Conservation (phyloP, 2,797 vertebrate genomes). For the Paguma larvata region DNA sequence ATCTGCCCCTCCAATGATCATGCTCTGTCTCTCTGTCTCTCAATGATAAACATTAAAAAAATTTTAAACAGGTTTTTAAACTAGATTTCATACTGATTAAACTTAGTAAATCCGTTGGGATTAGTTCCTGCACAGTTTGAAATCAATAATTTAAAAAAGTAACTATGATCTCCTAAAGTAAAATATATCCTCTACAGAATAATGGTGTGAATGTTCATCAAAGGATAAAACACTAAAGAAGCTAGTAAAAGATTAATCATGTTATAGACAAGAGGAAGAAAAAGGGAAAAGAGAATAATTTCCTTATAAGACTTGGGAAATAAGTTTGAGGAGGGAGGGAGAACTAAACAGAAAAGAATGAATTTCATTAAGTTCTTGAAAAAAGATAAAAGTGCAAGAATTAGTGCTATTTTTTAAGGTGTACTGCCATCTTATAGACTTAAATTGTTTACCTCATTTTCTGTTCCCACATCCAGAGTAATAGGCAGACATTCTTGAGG, state of each 20-base stretch:
- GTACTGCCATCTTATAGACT: neutral
- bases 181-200: neutral
- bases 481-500: slow-evolving; percentile 96
- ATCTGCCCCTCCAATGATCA: neutral
- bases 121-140: neutral
- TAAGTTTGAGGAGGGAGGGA: neutral
- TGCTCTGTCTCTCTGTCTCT: neutral
- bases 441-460: slow-evolving; percentile 94
- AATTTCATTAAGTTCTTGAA: neutral
- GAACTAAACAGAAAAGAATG: neutral
- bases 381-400: slow-evolving; percentile 10
- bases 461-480: slow-evolving; percentile 97
- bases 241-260: neutral
- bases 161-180: neutral
- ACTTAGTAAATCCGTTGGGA: neutral
- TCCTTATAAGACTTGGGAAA: neutral
- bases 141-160: neutral
- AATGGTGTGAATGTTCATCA: neutral
- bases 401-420: slow-evolving; percentile 32
- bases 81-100: neutral
- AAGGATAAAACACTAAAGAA: slow-evolving; percentile 1
- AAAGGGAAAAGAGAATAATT: neutral
- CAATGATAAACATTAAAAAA: too few relatives aligned
- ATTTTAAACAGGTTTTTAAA: neutral
- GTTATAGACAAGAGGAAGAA: neutral